A percentile compares a stretch with the other conserved stretches of the same genome.
Evolutionary conservation across 2,113 vertebrate species (phyloP).

Genomic region (Pionites leucogaster): DNA sequence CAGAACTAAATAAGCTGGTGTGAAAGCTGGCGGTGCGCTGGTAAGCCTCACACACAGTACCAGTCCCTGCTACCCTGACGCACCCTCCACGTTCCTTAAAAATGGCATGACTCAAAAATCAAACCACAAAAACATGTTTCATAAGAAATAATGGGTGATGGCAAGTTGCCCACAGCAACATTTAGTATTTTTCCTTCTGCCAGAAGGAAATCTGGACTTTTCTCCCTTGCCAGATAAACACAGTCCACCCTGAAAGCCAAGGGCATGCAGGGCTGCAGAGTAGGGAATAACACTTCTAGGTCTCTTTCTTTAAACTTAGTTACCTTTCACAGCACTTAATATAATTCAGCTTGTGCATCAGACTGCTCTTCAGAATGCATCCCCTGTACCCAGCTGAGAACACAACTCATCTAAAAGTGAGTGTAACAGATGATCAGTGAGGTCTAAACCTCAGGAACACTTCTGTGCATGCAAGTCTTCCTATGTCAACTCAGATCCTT

Average conservation of each 20-base stretch:
- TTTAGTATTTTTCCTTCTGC: conserved; percentile 43
- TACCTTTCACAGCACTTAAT: neutral
- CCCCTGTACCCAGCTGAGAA: neutral
- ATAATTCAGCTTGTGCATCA: neutral
- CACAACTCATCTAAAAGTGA: conserved; percentile 1
- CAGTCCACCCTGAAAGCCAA: neutral
- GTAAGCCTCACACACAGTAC: neutral
- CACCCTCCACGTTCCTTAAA: neutral
- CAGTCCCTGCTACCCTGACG: neutral
- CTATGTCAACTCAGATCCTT: neutral
- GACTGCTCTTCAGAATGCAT: neutral
- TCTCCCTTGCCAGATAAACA: conserved; percentile 11
- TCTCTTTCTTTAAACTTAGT: neutral
- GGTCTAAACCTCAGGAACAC: conserved; percentile 13
- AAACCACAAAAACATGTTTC: conserved; percentile 52
- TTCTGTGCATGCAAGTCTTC: neutral
- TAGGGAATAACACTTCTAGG: neutral
- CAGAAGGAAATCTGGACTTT: conserved; percentile 47
- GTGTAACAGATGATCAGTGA: neutral
- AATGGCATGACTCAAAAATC: conserved; percentile 15
- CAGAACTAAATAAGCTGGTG: neutral
- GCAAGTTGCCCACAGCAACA: conserved; percentile 44
- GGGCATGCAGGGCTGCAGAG: neutral
- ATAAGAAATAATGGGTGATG: conserved; percentile 36
- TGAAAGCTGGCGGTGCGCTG: neutral